These are phyloP conservation scores for Ciconia nigra DNA, from an alignment of 2,797 vertebrate species.

Conservation along the genomic window DNA sequence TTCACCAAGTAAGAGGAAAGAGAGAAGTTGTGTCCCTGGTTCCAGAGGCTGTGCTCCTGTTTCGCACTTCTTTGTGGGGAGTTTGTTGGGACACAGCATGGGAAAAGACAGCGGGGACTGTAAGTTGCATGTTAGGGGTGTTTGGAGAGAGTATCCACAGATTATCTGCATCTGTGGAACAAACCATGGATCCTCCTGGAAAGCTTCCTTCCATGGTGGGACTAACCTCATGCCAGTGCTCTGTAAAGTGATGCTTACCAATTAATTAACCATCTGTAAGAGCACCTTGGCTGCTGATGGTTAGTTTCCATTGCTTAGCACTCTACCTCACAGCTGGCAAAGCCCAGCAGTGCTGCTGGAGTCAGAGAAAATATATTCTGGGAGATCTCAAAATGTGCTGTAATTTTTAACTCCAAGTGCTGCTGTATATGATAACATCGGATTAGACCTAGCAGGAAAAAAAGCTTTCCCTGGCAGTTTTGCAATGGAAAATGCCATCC, in stretches of 20 bases:
- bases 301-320: neutral
- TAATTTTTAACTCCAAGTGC: neutral
- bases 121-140: neutral
- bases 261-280: neutral
- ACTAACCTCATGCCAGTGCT: neutral
- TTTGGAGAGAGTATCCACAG: neutral
- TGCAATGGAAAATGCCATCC: constrained; percentile 48
- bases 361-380: neutral
- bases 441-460: neutral
- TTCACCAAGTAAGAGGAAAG: neutral
- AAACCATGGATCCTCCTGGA: neutral
- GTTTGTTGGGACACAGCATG: neutral
- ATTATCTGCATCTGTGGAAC: neutral
- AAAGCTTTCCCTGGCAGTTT: neutral
- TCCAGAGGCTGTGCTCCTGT: neutral
- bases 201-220: neutral
- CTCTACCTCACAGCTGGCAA: neutral
- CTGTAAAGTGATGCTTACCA: neutral
- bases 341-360: neutral
- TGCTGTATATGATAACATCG: neutral
- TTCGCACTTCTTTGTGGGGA: neutral
- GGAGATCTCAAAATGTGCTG: neutral
- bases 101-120: neutral
- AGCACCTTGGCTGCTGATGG: neutral
- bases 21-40: neutral